Evolutionary conservation across 2,888 invertebrate species (phyloP), one percentile per base, ranked within the genome.

Genomic region (Papilio elwesi): DNA sequence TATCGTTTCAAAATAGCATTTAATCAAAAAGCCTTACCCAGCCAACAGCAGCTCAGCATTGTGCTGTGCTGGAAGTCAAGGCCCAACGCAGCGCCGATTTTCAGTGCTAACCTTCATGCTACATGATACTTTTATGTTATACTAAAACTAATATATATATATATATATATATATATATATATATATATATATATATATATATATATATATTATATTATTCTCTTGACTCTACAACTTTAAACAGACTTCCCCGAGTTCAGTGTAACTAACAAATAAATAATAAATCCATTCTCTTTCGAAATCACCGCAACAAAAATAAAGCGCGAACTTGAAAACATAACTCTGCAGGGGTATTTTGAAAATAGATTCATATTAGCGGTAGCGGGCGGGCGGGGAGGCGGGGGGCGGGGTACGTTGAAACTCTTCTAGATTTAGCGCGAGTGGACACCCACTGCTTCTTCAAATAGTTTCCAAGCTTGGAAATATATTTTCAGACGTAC

Each of bases 341-440:
- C 75, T 72, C 76, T 66, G 76, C 76, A 68, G 73, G 77, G 76
- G 74, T 71, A 71, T 43, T 13, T 55, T 71, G 71, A 68, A 76
- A 76, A 77, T 77, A 77, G 77, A 76, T 59, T 59, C 38, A 59
- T 55, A 67, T 62, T 68, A 63, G 59, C 74, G 71, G 57, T 49
- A 59, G 55, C 71, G 57, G 55, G 65, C 57, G 55, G 8, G 57
- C 13, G 65, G 53, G 9, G 68, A 48, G 59, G 65, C 69, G 49
- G 67, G 63, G 62, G 65, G 59, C 12, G 64, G 36, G 36, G 68
- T 51, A 11, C 47, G 53, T 52, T 47, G 64, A 47, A 47, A 43
- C 16, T n/a, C 36, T 47, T 47, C 70, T 70, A 12, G 68, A 72
- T 68, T 72, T 72, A 72, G 72, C 72, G 59, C 59, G 8, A 72